These are phyloP conservation scores for Corythoichthys haematopterus DNA, from an alignment of 2,113 vertebrate species.

Conservation along the genomic window DNA sequence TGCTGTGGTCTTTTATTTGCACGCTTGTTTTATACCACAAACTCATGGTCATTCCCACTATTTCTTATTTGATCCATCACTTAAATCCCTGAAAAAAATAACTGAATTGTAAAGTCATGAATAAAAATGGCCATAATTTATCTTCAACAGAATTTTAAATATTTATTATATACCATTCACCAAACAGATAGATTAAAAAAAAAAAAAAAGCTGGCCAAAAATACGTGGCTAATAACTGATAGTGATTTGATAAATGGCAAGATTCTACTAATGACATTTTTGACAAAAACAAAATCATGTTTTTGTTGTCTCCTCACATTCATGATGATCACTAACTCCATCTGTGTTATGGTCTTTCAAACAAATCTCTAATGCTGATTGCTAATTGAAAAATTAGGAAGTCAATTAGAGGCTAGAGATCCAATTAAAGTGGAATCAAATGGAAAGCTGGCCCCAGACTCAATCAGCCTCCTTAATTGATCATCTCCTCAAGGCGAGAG, in stretches of 20 bases:
- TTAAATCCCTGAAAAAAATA: too few species aligned
- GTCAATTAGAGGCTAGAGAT: constrained; percentile 89
- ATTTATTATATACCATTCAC: not conserved
- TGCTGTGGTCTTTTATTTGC: not conserved
- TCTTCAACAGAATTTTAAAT: not conserved
- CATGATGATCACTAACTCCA: constrained; percentile 82
- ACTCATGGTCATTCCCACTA: too few species aligned
- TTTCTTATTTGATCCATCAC: too few species aligned
- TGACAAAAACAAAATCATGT: constrained; percentile 79
- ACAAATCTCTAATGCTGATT: constrained; percentile 85
- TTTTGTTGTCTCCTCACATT: constrained; percentile 69
- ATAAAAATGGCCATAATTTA: not conserved
- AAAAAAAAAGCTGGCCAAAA: not conserved
- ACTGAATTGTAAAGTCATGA: too few species aligned
- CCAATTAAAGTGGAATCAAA: constrained; percentile 95
- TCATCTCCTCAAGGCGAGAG: constrained; percentile 60
- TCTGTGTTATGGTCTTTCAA: constrained; percentile 72
- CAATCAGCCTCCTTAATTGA: constrained; percentile 66
- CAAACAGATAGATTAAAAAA: not conserved
- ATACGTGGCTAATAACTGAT: not conserved
- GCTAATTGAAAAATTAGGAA: constrained; percentile 99
- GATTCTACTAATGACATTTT: not conserved
- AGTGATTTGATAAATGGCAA: not conserved
- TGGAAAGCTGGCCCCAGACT: constrained; percentile 81
- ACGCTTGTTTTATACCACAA: not conserved